Conservation (phyloP, 1,140 invertebrate genomes). For the Gyrodactylus bullatarudis region DNA sequence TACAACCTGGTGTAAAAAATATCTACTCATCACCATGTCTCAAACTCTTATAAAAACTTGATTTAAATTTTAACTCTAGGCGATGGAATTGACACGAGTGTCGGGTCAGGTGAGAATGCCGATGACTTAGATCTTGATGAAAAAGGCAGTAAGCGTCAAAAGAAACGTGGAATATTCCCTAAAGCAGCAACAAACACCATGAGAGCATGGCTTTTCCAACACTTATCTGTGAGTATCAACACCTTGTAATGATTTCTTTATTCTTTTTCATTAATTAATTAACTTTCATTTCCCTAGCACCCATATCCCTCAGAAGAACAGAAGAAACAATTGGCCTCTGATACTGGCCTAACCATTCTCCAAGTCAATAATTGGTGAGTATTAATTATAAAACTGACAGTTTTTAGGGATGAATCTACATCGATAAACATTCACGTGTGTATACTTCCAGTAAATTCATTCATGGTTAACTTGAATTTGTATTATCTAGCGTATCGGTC, state of each 20-base stretch:
- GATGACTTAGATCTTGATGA: constrained; percentile 7
- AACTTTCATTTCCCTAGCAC: constrained; percentile 7
- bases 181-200: constrained; percentile 7
- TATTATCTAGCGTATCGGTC: too few relatives aligned
- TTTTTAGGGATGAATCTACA: too few relatives aligned
- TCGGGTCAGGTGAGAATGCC: constrained; percentile 2
- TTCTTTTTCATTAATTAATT: not conserved
- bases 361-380: constrained; percentile 10
- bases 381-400: constrained; percentile 2
- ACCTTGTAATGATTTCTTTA: not conserved
- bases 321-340: constrained; percentile 8
- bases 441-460: too few relatives aligned
- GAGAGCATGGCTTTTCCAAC: constrained; percentile 8
- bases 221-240: constrained; percentile 1
- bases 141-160: constrained; percentile 4
- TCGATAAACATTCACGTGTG: too few relatives aligned
- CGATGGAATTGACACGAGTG: constrained; percentile 2
- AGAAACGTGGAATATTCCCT: constrained; percentile 8
- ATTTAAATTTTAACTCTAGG: not conserved
- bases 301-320: constrained; percentile 10
- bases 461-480: too few relatives aligned
- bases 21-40: too few relatives aligned
- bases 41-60: too few relatives aligned
- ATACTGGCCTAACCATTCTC: constrained; percentile 9
- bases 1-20: too few relatives aligned